These are phyloP conservation scores for Eciton burchellii DNA, from an alignment of 1,140 invertebrate genomes.

Conservation along the genomic window DNA sequence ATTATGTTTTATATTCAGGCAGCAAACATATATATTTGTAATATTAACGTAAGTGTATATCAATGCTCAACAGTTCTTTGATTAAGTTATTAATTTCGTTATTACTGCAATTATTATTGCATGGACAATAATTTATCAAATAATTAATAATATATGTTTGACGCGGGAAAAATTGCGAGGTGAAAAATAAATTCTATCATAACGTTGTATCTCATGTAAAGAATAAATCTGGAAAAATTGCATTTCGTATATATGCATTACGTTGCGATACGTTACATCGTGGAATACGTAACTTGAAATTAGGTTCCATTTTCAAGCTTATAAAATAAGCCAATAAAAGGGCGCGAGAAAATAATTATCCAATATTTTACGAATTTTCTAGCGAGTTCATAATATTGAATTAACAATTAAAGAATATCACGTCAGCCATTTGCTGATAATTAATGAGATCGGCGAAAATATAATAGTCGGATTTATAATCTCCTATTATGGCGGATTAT, in stretches of 20 bases:
- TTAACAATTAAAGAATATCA: background rate
- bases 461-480: background rate
- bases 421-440: background rate
- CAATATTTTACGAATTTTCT: background rate
- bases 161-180: too few relatives aligned
- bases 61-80: too few relatives aligned
- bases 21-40: background rate
- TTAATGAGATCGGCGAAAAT: background rate
- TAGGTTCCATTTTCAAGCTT: too few relatives aligned
- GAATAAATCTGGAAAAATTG: background rate
- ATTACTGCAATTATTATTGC: background rate
- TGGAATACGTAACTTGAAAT: background rate
- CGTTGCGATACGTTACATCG: background rate
- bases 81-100: too few relatives aligned
- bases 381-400: too few relatives aligned
- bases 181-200: too few relatives aligned
- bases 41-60: too few relatives aligned
- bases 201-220: too few relatives aligned
- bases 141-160: background rate
- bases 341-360: too few relatives aligned
- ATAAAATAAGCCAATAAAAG: too few relatives aligned
- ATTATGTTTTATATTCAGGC: background rate
- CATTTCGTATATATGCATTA: background rate
- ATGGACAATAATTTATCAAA: background rate
- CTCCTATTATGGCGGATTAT: constrained; percentile 10